Conservation (phyloP, 2,113 vertebrate genomes). For the Spermophilus dauricus region DNA sequence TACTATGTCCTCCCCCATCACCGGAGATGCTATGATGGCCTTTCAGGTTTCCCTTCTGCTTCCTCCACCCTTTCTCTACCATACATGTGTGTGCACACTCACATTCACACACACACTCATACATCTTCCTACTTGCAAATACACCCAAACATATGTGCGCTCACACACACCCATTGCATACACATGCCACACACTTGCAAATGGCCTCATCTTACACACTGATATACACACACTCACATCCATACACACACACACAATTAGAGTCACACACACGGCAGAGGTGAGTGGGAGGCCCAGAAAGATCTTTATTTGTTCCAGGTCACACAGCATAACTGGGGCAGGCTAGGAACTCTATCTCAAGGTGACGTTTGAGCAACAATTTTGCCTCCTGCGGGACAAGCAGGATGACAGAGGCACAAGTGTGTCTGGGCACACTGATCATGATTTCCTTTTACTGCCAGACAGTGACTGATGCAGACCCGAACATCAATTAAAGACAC, state of each 20-base stretch:
- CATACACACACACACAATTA: neutral
- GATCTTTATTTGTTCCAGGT: neutral
- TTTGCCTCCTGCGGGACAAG: neutral
- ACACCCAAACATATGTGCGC: neutral
- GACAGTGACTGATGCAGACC: neutral
- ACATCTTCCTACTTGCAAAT: neutral
- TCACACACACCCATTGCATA: neutral
- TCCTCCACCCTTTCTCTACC: neutral
- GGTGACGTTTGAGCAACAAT: accelerated
- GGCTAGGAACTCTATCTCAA: neutral
- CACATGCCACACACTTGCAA: too few relatives aligned
- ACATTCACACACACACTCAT: neutral
- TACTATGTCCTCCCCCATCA: neutral
- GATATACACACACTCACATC: neutral
- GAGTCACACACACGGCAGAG: neutral
- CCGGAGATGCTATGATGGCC: neutral
- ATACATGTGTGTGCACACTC: too few relatives aligned
- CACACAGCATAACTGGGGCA: neutral
- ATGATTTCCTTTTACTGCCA: neutral
- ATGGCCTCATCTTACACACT: neutral
- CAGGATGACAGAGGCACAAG: neutral
- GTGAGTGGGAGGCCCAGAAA: neutral
- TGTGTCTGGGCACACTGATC: neutral
- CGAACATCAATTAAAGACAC: neutral
- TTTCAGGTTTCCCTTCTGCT: neutral